Evolutionary conservation across 1,140 invertebrate species (phyloP).

Genomic region (Diabrotica virgifera): DNA sequence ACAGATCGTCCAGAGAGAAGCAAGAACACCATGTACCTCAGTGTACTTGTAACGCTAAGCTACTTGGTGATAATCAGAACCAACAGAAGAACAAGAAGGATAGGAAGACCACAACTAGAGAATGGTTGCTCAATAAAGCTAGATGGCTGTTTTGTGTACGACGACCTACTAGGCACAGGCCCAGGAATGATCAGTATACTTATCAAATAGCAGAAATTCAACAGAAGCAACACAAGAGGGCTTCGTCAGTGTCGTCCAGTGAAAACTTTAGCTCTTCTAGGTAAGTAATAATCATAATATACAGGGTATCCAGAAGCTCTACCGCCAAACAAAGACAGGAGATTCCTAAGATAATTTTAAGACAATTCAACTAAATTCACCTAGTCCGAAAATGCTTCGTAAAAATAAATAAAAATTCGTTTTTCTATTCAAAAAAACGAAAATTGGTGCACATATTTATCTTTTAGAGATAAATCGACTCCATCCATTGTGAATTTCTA

Average conservation of each 20-base stretch:
- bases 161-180: constrained; percentile 39
- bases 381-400: too few species aligned
- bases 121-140: constrained; percentile 54
- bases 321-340: too few species aligned
- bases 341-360: too few species aligned
- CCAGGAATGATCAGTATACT: constrained; percentile 67
- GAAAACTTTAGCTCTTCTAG: constrained; percentile 84
- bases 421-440: too few species aligned
- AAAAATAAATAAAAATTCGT: too few species aligned
- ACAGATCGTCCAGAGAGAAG: constrained; percentile 69
- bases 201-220: constrained; percentile 79
- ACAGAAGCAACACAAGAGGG: constrained; percentile 69
- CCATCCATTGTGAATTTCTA: too few species aligned
- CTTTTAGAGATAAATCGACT: too few species aligned
- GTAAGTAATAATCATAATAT: constrained; percentile 35
- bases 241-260: constrained; percentile 81
- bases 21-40: constrained; percentile 56
- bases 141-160: constrained; percentile 48
- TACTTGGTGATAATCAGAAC: constrained; percentile 46
- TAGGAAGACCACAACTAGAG: constrained; percentile 42
- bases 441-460: too few species aligned
- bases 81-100: constrained; percentile 34
- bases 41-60: constrained; percentile 69
- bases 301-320: too few species aligned
- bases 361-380: too few species aligned